Percentiles rank a stretch among this genome's conserved stretches.
Conservation (phyloP, 2,888 invertebrate species). For the Halocaridina rubra region DNA sequence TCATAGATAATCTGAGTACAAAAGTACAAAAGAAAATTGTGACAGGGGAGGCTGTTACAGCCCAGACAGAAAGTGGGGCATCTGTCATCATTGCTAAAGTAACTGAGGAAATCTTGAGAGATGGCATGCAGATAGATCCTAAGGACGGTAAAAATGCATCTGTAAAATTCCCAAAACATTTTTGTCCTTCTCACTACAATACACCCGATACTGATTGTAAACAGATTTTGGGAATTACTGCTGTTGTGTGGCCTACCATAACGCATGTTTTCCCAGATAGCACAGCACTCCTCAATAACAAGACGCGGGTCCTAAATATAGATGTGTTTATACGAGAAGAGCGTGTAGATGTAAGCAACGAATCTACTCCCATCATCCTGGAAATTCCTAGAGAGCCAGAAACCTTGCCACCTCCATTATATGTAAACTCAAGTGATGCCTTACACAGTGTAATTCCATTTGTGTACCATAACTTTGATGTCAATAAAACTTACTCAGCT, state of each 20-base stretch:
- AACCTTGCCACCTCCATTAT: neutral
- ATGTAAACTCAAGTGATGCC: slow-evolving; percentile 1
- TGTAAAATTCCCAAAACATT: slow-evolving; percentile 25
- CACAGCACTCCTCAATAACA: neutral
- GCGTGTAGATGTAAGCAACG: slow-evolving; percentile 17
- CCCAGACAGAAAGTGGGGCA: slow-evolving; percentile 31
- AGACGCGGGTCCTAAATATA: slow-evolving; percentile 20
- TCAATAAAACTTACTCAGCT: slow-evolving; percentile 30
- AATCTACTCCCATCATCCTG: slow-evolving; percentile 19
- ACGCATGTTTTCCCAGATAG: slow-evolving; percentile 41
- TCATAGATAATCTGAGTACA: slow-evolving; percentile 30
- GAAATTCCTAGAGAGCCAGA: slow-evolving; percentile 37
- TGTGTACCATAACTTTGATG: slow-evolving; percentile 53
- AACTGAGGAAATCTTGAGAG: slow-evolving; percentile 10
- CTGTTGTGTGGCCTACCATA: slow-evolving; percentile 46
- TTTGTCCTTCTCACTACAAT: slow-evolving; percentile 39
- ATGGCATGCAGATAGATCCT: slow-evolving; percentile 7
- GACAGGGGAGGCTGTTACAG: slow-evolving; percentile 31
- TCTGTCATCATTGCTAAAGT: slow-evolving; percentile 33
- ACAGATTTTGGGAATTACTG: slow-evolving; percentile 17
- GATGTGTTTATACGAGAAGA: neutral
- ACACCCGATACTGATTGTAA: slow-evolving; percentile 22
- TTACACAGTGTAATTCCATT: slow-evolving; percentile 33
- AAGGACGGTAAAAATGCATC: slow-evolving; percentile 8
- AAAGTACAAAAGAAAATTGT: slow-evolving; percentile 9